phyloP scores from a whole-genome alignment of 2,797 vertebrate species.

The Hypotaenidia okinawae region DNA sequence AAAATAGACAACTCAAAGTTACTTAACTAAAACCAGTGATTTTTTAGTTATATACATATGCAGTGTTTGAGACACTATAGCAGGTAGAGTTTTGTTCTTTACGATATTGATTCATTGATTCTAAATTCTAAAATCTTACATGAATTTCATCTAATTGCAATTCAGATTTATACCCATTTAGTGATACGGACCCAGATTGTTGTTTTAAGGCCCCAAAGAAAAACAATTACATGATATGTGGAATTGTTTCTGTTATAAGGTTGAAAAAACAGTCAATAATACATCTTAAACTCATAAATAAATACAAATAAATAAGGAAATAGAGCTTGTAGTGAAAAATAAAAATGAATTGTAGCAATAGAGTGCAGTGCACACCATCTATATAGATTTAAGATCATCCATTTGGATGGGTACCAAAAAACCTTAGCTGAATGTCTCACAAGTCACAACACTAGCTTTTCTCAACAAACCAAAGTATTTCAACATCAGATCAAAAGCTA shows the following conservation, averaged over 20 bases:
- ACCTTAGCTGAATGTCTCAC: not conserved
- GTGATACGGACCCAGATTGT: not conserved
- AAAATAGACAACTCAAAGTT: not conserved
- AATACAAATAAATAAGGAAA: not conserved
- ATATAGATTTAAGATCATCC: not conserved
- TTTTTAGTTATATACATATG: not conserved
- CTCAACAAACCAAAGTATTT: not conserved
- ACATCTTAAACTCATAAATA: not conserved
- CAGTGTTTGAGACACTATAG: not conserved
- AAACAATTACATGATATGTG: not conserved
- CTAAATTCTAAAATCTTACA: not conserved
- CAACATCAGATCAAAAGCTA: not conserved
- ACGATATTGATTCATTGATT: not conserved
- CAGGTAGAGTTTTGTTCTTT: not conserved
- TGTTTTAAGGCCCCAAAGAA: not conserved
- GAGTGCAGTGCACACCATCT: accelerated
- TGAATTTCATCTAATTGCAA: not conserved
- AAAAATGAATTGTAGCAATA: not conserved
- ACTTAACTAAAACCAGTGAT: not conserved
- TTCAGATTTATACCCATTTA: not conserved
- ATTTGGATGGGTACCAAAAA: not conserved
- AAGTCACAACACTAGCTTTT: not conserved
- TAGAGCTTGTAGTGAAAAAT: not conserved
- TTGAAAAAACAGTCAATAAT: not conserved
- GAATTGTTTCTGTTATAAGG: not conserved